These are phyloP conservation scores for Eristalinus sepulchralis DNA, from an alignment of 2,888 invertebrate genomes.

Conservation along the genomic window DNA sequence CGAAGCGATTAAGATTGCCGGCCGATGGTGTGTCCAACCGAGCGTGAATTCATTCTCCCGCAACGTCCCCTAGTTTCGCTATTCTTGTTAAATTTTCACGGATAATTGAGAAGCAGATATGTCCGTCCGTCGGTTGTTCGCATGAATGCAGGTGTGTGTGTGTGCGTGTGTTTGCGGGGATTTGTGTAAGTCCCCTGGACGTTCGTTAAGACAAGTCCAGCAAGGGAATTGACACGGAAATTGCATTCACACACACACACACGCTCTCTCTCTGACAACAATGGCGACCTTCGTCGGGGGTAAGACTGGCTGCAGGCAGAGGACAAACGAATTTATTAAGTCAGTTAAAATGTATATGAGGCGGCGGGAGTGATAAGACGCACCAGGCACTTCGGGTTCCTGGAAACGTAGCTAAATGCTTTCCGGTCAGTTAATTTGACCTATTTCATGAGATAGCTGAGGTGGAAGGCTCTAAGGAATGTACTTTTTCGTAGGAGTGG, in stretches of 20 bases:
- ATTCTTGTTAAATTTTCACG: slow-evolving; percentile 68
- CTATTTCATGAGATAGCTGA: slow-evolving; percentile 20
- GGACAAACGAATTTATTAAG: slow-evolving; percentile 42
- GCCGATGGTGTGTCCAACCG: slow-evolving; percentile 46
- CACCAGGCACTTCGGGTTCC: background rate
- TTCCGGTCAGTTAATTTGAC: slow-evolving; percentile 63
- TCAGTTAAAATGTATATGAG: slow-evolving; percentile 47
- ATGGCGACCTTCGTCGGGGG: slow-evolving; percentile 40
- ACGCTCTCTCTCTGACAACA: background rate
- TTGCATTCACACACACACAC: slow-evolving; percentile 50
- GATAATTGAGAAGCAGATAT: slow-evolving; percentile 61
- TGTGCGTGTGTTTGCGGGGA: background rate
- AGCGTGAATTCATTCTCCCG: slow-evolving; percentile 44
- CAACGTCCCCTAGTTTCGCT: slow-evolving; percentile 26
- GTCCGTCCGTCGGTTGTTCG: slow-evolving; percentile 15
- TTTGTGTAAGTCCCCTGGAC: background rate
- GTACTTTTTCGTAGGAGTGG: background rate
- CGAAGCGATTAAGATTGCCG: slow-evolving; percentile 51
- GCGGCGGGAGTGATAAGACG: slow-evolving; percentile 41
- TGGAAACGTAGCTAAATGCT: slow-evolving; percentile 20
- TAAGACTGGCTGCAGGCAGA: background rate
- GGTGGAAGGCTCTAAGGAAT: slow-evolving; percentile 12
- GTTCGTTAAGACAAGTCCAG: background rate
- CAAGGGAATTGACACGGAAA: slow-evolving; percentile 55
- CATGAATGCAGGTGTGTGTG: too few relatives aligned